These are phyloP conservation scores for Dione juno DNA, from an alignment of 2,888 invertebrate species.

Conservation along the genomic window DNA sequence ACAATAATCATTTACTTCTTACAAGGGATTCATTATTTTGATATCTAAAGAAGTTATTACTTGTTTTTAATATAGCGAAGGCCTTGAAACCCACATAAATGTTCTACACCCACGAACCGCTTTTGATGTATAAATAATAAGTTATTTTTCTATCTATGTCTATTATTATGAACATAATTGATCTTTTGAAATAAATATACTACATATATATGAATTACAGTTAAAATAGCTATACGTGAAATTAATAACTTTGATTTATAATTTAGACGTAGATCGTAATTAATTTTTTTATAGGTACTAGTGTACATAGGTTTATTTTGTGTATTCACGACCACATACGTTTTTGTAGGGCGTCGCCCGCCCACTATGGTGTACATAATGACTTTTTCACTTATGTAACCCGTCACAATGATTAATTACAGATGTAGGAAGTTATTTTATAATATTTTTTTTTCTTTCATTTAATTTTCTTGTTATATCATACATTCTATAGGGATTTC, in stretches of 20 bases:
- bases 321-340: slow-evolving; percentile 4
- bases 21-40: slow-evolving; percentile 10
- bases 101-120: slow-evolving; percentile 23
- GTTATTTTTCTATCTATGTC: slow-evolving; percentile 1
- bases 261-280: not conserved
- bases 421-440: slow-evolving; percentile 26
- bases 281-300: not conserved
- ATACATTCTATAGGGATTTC: not conserved
- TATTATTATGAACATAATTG: not conserved
- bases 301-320: not conserved
- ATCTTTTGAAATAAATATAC: not conserved
- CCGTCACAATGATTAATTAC: slow-evolving; percentile 28
- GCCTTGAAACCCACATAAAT: slow-evolving; percentile 23
- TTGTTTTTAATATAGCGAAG: slow-evolving; percentile 22
- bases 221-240: not conserved
- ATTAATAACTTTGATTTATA: not conserved
- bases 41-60: slow-evolving; percentile 18
- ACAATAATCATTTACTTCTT: not conserved
- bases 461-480: not conserved
- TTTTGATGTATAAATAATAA: slow-evolving; percentile 18
- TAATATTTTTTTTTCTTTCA: not conserved
- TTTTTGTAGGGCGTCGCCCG: slow-evolving; percentile 45
- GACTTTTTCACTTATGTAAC: slow-evolving; percentile 35
- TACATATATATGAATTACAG: too few species aligned
- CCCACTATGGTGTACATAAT: slow-evolving; percentile 39